These are phyloP conservation scores for Arrhamphus sclerolepis DNA, from an alignment of 2,797 vertebrate species.

Conservation along the genomic window DNA sequence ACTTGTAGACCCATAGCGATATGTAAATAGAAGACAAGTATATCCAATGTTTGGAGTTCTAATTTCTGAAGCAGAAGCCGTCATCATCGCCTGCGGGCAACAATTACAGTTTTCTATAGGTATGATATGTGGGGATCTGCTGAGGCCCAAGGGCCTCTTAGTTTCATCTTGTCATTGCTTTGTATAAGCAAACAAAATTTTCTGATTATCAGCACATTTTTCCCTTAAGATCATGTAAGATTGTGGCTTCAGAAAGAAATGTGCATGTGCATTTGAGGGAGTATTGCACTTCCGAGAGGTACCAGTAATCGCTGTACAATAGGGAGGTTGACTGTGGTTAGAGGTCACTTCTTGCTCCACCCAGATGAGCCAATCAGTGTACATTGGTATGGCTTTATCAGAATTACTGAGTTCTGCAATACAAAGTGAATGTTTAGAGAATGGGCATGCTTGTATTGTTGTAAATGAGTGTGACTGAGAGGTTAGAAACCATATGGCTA, in stretches of 20 bases:
- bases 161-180: background rate
- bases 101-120: background rate
- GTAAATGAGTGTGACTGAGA: slow-evolving; percentile 79
- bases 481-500: slow-evolving; percentile 81
- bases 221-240: slow-evolving; percentile 11
- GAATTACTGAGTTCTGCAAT: slow-evolving; percentile 56
- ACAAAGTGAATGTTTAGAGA: slow-evolving; percentile 77
- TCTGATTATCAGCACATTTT: slow-evolving; percentile 20
- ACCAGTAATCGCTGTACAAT: slow-evolving; percentile 18
- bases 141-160: background rate
- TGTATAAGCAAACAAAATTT: slow-evolving; percentile 21
- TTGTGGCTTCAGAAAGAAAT: slow-evolving; percentile 3
- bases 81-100: too few species aligned
- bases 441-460: slow-evolving; percentile 73
- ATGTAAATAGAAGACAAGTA: too few species aligned
- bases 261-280: slow-evolving; percentile 14
- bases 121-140: background rate
- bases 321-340: slow-evolving; percentile 62
- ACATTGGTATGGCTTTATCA: slow-evolving; percentile 69
- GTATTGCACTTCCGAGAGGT: slow-evolving; percentile 25
- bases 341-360: slow-evolving; percentile 33
- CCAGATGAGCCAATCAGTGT: slow-evolving; percentile 32
- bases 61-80: too few species aligned
- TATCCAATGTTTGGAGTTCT: too few species aligned
- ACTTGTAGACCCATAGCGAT: too few species aligned